These are phyloP conservation scores for Microtus ochrogaster DNA, from an alignment of 2,113 vertebrate genomes.

Conservation along the genomic window DNA sequence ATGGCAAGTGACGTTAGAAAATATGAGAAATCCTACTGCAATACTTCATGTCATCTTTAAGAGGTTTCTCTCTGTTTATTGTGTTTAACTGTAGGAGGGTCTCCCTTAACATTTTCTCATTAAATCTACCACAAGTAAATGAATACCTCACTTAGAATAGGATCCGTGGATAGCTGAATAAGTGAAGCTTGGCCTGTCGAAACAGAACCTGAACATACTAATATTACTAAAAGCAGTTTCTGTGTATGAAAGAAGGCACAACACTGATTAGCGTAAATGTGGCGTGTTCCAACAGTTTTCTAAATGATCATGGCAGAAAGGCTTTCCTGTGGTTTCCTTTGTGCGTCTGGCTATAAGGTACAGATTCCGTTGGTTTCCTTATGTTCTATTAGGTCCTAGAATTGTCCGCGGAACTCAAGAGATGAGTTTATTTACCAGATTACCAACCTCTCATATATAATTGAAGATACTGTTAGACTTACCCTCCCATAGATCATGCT, in stretches of 20 bases:
- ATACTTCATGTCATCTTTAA: constrained; percentile 43
- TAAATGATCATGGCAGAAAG: not conserved
- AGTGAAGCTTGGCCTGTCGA: not conserved
- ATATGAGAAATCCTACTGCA: constrained; percentile 37
- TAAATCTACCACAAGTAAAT: not conserved
- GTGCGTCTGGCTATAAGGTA: not conserved
- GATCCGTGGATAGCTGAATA: not conserved
- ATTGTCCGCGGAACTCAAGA: not conserved
- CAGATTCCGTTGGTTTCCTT: not conserved
- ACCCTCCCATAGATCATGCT: not conserved
- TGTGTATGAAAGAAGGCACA: not conserved
- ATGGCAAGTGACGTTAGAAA: constrained; percentile 43
- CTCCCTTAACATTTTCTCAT: not conserved
- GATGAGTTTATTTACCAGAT: not conserved
- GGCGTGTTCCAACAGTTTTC: not conserved
- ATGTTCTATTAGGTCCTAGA: not conserved
- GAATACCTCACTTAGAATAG: not conserved
- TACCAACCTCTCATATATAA: not conserved
- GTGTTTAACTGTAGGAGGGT: constrained; percentile 15
- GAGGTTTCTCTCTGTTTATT: not conserved
- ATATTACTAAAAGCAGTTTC: not conserved
- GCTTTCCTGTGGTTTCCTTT: not conserved
- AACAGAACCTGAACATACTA: not conserved
- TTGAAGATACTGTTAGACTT: not conserved
- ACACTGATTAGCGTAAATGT: not conserved